phyloP scores from a whole-genome alignment of 2,797 vertebrate genomes.

The Microchirus variegatus region DNA sequence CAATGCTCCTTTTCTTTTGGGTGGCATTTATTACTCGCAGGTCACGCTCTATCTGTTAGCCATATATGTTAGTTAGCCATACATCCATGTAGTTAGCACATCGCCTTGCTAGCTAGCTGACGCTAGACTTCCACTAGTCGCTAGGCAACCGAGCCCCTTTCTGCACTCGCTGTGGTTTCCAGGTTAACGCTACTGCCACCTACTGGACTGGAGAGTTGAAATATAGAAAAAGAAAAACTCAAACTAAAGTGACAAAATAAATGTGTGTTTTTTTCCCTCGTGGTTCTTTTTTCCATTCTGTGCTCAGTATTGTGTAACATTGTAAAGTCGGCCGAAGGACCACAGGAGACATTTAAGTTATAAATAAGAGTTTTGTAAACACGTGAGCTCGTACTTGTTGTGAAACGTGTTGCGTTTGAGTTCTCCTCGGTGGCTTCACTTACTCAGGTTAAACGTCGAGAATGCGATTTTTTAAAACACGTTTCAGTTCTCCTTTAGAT shows the following conservation, averaged over 20 bases:
- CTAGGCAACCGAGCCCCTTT: slow-evolving; percentile 58
- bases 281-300: background rate
- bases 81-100: too few species aligned
- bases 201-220: slow-evolving; percentile 26
- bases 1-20: slow-evolving; percentile 74
- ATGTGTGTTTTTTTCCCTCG: background rate
- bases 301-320: background rate
- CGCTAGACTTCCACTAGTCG: slow-evolving; percentile 41
- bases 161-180: background rate
- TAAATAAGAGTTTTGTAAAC: slow-evolving; percentile 56
- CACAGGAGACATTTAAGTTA: background rate
- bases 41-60: background rate
- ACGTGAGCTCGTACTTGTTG: slow-evolving; percentile 21
- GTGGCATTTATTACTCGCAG: slow-evolving; percentile 64
- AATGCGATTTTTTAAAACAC: background rate
- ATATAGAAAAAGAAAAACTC: too few species aligned
- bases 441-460: accelerated
- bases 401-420: slow-evolving; percentile 48
- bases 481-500: accelerated
- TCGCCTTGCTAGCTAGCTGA: slow-evolving; percentile 7
- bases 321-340: too few species aligned
- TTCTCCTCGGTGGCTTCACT: background rate
- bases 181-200: slow-evolving; percentile 15
- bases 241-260: too few species aligned
- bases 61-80: slow-evolving; percentile 20